phyloP scores from a whole-genome alignment of 2,113 vertebrate genomes.

The Anseranas semipalmata region DNA sequence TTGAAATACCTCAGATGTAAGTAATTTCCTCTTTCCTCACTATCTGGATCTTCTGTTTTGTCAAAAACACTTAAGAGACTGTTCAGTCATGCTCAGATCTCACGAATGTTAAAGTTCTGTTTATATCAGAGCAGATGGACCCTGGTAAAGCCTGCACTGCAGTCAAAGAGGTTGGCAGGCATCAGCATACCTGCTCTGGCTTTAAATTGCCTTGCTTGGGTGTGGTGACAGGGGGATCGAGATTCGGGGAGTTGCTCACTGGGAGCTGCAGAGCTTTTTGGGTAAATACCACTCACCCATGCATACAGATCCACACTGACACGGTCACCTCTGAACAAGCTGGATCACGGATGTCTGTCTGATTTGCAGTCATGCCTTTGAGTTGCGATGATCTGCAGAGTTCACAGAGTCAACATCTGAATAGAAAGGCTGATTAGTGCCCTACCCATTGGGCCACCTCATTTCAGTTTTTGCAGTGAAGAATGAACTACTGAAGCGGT shows the following conservation, averaged over 20 bases:
- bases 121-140: background rate
- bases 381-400: conserved; percentile 22
- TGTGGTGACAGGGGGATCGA: background rate
- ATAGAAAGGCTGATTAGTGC: background rate
- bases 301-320: background rate
- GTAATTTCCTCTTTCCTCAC: background rate
- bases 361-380: background rate
- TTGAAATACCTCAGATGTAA: background rate
- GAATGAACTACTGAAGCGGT: background rate
- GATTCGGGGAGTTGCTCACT: background rate
- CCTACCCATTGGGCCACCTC: background rate
- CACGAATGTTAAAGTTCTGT: background rate
- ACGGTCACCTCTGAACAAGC: background rate
- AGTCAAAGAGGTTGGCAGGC: background rate
- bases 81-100: background rate
- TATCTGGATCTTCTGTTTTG: background rate
- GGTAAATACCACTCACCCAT: background rate
- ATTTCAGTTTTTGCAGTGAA: background rate
- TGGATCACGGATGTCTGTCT: conserved; percentile 30
- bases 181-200: background rate
- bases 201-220: background rate
- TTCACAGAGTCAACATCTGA: background rate
- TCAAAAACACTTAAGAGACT: background rate
- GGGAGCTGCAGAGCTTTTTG: background rate
- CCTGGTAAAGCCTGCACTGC: background rate